Evolutionary conservation across 2,113 vertebrate genomes (phyloP), one percentile per base, ranked within the genome.

Genomic region (Aythya baeri): DNA sequence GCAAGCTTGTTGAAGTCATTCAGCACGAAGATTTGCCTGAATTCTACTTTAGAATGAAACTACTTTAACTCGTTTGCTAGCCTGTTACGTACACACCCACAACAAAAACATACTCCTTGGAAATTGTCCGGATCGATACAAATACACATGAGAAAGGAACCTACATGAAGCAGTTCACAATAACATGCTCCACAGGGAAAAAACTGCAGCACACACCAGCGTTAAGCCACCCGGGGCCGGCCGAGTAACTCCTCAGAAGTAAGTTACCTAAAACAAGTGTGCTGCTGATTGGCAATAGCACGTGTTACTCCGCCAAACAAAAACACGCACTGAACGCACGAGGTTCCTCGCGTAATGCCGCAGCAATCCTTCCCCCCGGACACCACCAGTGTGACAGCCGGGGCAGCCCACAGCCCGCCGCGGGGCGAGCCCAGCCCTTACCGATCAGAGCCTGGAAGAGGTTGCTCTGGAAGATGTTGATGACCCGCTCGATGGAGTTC

Each of bases 401-500:
- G 13, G 38, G 38, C 43, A 21, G 43, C 46, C 38, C 61, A 54
- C 26, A 2, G 13, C 43, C 7, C 5, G 10, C 38, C 29, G 1
- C 1, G 44, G 21, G 23, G 49, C 11, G 41, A 55, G 85, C 26
- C 6, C 74, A 61, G 11, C 26, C 95, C 74, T 81, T 94, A 99
- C 99, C 99, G 98, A 99, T 99, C 95, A 99, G 98, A 43, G 99
- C 99, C 98, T 99, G 99, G 98, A 99, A 99, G 6, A 99, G 99
- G 97, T 98, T 99, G 96, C 99, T 99, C 97, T 99, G 99, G 98
- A 99, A 99, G 98, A 99, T 99, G 98, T 98, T 98, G 96, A 99
- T 99, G 97, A 99, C 99, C 50, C 99, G 98, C 97, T 99, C 99
- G 76, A 99, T 98, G 94, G 99, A 99, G 97, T 96, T 98, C 26